These are phyloP conservation scores for Trematomus bernacchii DNA, from an alignment of 2,797 vertebrate genomes.

Conservation along the genomic window DNA sequence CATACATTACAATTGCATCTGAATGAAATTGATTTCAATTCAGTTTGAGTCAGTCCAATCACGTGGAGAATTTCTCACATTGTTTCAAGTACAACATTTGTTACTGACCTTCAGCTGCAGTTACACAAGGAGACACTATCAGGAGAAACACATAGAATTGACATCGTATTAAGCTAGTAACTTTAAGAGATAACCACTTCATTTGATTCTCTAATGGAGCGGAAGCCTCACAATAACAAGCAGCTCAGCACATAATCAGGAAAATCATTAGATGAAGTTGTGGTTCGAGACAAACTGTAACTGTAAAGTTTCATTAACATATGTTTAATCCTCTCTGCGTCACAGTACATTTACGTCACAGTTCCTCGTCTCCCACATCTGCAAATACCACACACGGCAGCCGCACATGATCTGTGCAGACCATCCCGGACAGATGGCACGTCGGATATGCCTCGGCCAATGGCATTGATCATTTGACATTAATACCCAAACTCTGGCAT, in stretches of 20 bases:
- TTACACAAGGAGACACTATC: not conserved
- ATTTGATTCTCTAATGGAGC: not conserved
- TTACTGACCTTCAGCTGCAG: not conserved
- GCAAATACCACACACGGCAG: slow-evolving; percentile 29
- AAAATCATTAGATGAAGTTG: not conserved
- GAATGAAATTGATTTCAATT: not conserved
- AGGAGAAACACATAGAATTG: not conserved
- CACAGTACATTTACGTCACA: slow-evolving; percentile 54
- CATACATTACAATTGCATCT: not conserved
- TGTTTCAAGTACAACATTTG: not conserved
- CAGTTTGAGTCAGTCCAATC: not conserved
- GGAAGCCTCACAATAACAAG: not conserved
- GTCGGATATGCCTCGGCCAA: slow-evolving; percentile 61
- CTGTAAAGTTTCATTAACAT: slow-evolving; percentile 33
- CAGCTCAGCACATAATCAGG: not conserved
- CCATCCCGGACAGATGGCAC: slow-evolving; percentile 72
- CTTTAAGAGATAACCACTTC: not conserved
- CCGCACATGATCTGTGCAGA: slow-evolving; percentile 53
- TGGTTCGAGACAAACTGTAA: slow-evolving; percentile 1
- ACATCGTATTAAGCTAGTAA: not conserved
- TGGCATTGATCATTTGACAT: slow-evolving; percentile 81
- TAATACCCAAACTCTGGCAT: slow-evolving; percentile 76
- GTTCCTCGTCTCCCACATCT: slow-evolving; percentile 24
- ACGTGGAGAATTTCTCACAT: not conserved
- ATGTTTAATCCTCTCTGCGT: slow-evolving; percentile 62